Evolutionary conservation across 2,888 invertebrate species (phyloP).

Genomic region (Scaptomyza parva): DNA sequence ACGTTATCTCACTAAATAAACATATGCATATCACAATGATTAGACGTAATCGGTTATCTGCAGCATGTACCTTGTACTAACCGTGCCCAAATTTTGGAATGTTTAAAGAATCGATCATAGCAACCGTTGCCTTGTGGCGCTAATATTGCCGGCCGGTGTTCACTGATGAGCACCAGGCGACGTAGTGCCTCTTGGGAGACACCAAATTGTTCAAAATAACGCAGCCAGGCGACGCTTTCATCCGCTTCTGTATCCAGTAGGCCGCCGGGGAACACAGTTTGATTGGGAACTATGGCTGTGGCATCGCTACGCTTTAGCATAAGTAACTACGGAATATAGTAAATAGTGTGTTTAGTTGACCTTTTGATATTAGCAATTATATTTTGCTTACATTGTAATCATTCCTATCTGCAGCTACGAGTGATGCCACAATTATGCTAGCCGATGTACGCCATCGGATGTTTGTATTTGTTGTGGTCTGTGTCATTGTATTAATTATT

Average conservation of each 20-base stretch:
- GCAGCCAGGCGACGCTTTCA: conserved; percentile 89
- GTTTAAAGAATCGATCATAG: conserved; percentile 79
- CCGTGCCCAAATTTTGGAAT: conserved; percentile 72
- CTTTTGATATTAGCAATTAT: neutral
- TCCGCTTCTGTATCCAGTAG: conserved; percentile 87
- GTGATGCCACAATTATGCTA: conserved; percentile 87
- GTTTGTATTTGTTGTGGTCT: neutral
- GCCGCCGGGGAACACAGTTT: conserved; percentile 95
- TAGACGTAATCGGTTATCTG: conserved; percentile 27
- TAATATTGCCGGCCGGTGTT: conserved; percentile 85
- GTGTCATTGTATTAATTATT: neutral
- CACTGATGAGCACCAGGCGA: conserved; percentile 75
- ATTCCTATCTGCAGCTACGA: conserved; percentile 11
- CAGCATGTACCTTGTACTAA: conserved; percentile 50
- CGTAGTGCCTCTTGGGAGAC: conserved; percentile 86
- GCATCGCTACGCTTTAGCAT: conserved; percentile 88
- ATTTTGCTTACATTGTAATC: conserved; percentile 63
- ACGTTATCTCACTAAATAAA: conserved; percentile 87
- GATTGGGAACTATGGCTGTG: conserved; percentile 90
- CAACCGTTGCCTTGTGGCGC: conserved; percentile 85
- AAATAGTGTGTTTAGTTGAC: neutral
- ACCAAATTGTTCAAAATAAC: conserved; percentile 88
- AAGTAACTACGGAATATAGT: conserved; percentile 70
- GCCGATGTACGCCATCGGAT: conserved; percentile 88
- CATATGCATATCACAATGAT: conserved; percentile 18